A percentile compares a stretch with the other conserved stretches of the same genome.
phyloP scores from a whole-genome alignment of 2,888 invertebrate genomes.

The Brassicogethes aeneus region DNA sequence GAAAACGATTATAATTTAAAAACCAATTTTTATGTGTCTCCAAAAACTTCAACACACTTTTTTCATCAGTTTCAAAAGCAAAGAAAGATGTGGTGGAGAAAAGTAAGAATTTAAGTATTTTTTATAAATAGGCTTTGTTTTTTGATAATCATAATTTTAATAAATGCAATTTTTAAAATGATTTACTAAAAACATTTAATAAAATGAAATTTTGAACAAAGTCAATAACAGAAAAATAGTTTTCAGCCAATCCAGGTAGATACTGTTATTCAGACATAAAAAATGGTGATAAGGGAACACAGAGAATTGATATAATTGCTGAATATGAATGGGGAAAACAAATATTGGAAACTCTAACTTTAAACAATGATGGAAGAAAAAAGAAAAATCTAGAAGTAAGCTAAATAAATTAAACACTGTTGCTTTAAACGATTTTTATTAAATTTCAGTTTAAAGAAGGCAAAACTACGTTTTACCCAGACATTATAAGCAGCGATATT shows the following conservation, averaged over 20 bases:
- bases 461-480: conserved; percentile 33
- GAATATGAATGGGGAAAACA: conserved; percentile 55
- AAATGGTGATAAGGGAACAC: conserved; percentile 37
- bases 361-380: conserved; percentile 23
- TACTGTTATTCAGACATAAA: conserved; percentile 55
- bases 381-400: no score
- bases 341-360: conserved; percentile 53
- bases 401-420: no score
- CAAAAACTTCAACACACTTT: conserved; percentile 48
- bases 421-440: no score
- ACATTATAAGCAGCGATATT: conserved; percentile 43
- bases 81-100: conserved; percentile 80
- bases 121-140: no score
- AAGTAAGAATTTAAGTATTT: no score
- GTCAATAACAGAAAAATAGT: no score
- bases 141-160: no score
- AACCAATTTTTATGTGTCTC: conserved; percentile 42
- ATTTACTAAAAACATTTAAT: no score
- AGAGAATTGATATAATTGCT: conserved; percentile 53
- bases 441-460: conserved; percentile 33
- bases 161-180: no score
- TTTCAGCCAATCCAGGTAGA: conserved; percentile 63
- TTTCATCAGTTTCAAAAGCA: conserved; percentile 70
- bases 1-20: conserved; percentile 27
- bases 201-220: no score